phyloP scores from a whole-genome alignment of 2,113 vertebrate species.

The Mormyrus iriodes region DNA sequence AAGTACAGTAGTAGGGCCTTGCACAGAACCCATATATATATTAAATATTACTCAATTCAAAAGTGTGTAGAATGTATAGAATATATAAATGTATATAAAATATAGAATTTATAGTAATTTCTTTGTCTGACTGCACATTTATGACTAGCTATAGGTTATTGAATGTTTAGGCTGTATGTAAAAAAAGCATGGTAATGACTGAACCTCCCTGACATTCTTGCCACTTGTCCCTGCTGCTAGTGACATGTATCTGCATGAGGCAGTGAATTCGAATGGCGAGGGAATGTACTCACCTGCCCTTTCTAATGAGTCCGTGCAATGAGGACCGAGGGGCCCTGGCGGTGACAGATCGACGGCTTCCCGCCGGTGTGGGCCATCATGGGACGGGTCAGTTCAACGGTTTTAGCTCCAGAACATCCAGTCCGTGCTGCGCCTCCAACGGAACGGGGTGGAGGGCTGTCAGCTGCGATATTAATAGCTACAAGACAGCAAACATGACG shows the following conservation, averaged over 20 bases:
- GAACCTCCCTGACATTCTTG: background rate
- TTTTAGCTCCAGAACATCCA: background rate
- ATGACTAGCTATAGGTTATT: background rate
- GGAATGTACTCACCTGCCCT: background rate
- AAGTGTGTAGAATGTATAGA: background rate
- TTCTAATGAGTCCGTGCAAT: background rate
- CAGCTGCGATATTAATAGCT: conserved; percentile 11
- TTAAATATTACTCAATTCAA: background rate
- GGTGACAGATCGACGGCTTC: background rate
- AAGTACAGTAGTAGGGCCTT: background rate
- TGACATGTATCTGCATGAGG: background rate
- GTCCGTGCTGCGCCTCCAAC: background rate
- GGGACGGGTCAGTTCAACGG: background rate
- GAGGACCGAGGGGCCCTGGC: background rate
- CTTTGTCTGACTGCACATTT: background rate
- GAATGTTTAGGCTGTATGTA: background rate
- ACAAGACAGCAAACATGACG: background rate
- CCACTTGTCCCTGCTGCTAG: background rate
- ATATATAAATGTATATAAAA: background rate
- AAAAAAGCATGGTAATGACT: background rate
- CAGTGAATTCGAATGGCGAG: background rate
- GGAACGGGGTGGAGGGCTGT: background rate
- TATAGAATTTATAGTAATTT: background rate
- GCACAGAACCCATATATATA: background rate
- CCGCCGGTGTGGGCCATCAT: background rate